A percentile compares a stretch with the other conserved stretches of the same genome.
phyloP scores from a whole-genome alignment of 2,113 vertebrate species.

The Platichthys flesus region DNA sequence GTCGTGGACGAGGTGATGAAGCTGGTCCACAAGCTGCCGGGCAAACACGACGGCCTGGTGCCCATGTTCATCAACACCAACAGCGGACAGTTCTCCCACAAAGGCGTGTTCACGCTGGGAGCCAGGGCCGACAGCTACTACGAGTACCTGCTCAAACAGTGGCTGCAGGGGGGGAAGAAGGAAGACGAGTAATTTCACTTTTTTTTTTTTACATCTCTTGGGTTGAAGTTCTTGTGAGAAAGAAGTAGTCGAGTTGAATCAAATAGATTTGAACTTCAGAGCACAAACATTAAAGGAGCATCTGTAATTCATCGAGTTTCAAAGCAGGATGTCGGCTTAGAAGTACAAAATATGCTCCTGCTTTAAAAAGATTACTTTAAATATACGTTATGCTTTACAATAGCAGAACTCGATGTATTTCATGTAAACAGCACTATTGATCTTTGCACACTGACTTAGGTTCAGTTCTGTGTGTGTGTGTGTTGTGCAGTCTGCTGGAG shows the following conservation, averaged over 20 bases:
- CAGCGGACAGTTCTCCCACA: conserved; percentile 93
- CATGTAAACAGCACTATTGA: no score
- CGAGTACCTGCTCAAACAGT: conserved; percentile 98
- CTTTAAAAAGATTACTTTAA: no score
- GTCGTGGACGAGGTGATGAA: conserved; percentile 90
- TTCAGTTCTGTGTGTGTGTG: conserved; percentile 28
- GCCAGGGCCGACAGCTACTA: conserved; percentile 99
- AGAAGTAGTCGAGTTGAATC: no score
- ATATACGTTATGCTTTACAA: no score
- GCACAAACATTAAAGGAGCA: no score
- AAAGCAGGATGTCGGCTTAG: no score
- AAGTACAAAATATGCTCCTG: no score
- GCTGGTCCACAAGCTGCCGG: conserved; percentile 88
- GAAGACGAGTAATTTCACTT: conserved; percentile 86
- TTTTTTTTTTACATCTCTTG: neutral
- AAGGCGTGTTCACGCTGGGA: conserved; percentile 92
- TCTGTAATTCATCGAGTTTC: no score
- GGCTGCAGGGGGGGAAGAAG: conserved; percentile 96
- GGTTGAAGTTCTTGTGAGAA: no score
- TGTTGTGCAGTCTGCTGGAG: conserved; percentile 82
- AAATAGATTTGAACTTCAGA: no score
- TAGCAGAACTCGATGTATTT: no score
- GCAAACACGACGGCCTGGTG: conserved; percentile 96
- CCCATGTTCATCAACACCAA: conserved; percentile 99
- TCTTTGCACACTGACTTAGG: neutral